Evolutionary conservation across 2,888 invertebrate species (phyloP).

Genomic region (Tinea pellionella): DNA sequence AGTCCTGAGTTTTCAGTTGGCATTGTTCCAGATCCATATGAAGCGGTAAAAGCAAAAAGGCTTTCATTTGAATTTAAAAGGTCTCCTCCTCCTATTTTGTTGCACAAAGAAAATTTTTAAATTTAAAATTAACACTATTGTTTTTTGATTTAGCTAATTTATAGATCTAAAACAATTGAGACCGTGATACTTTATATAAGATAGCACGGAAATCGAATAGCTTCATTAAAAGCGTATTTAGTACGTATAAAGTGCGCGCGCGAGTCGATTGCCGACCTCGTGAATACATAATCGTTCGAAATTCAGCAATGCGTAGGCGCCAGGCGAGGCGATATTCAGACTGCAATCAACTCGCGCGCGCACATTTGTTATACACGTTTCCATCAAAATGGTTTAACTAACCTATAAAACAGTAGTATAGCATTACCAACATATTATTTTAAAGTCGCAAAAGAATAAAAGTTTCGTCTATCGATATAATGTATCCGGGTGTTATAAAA

Average conservation of each 20-base stretch:
- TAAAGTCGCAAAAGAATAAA: background rate
- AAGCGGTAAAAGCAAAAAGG: conserved; percentile 1
- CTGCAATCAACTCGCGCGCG: too few relatives aligned
- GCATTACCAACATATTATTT: background rate
- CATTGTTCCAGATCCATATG: background rate
- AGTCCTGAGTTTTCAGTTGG: background rate
- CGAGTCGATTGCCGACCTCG: too few relatives aligned
- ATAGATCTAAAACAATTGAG: too few relatives aligned
- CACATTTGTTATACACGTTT: too few relatives aligned
- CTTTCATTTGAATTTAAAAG: conserved; percentile 6
- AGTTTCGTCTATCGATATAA: background rate
- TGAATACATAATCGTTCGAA: too few relatives aligned
- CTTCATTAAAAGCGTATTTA: too few relatives aligned
- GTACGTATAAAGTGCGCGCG: too few relatives aligned
- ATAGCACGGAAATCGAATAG: too few relatives aligned
- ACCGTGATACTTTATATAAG: too few relatives aligned
- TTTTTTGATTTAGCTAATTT: background rate
- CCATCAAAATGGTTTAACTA: background rate
- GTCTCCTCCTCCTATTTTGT: background rate
- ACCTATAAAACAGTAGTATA: background rate
- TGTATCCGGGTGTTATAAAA: background rate
- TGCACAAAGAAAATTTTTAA: background rate
- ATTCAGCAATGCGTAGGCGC: too few relatives aligned
- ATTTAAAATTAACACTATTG: background rate
- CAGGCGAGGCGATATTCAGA: too few relatives aligned